Conservation (phyloP, 2,797 vertebrate species). For the Sebastes hubbsi region DNA sequence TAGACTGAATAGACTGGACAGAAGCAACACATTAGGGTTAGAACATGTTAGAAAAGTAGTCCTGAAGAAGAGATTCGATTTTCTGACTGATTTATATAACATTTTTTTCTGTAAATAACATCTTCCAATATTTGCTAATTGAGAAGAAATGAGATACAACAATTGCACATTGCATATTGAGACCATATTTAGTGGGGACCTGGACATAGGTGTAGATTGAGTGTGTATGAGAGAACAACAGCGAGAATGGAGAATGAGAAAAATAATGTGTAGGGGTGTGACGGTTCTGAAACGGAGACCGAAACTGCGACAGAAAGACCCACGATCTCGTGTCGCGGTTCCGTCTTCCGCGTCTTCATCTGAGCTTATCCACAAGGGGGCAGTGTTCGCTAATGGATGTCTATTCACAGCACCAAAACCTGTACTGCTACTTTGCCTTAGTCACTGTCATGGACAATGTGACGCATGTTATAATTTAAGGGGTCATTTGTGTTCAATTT, state of each 20-base stretch:
- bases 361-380: too few relatives aligned
- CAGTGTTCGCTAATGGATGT: too few relatives aligned
- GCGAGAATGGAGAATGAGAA: neutral
- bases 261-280: neutral
- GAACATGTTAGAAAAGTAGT: neutral
- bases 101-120: neutral
- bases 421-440: too few relatives aligned
- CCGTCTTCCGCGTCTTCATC: neutral
- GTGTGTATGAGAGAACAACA: neutral
- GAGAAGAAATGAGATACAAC: neutral
- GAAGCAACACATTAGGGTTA: neutral
- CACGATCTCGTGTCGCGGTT: neutral
- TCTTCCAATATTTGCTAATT: neutral
- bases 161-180: neutral
- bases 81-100: neutral
- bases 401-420: too few relatives aligned
- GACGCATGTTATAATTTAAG: too few relatives aligned
- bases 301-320: neutral
- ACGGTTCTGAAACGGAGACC: neutral
- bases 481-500: too few relatives aligned
- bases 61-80: neutral
- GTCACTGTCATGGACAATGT: too few relatives aligned
- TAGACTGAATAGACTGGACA: neutral
- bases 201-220: neutral
- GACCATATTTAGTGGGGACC: neutral